Conservation (phyloP, 2,797 vertebrate species). For the Hephaestus fuliginosus region DNA sequence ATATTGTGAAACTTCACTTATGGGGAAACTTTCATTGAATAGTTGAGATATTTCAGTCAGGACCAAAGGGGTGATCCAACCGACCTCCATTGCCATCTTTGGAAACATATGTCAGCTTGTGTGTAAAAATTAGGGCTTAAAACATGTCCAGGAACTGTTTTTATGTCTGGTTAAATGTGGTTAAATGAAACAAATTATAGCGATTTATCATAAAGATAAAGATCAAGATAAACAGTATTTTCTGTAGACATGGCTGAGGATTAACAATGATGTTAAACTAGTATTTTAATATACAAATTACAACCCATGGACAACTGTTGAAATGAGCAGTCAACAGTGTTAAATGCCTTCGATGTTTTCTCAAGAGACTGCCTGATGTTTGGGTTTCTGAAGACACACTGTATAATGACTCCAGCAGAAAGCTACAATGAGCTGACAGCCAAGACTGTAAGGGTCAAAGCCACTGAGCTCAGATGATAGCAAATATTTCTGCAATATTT, state of each 20-base stretch:
- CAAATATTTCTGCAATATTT: conserved; percentile 35
- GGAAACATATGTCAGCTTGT: too few species aligned
- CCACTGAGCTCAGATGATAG: conserved; percentile 25
- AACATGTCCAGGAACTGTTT: too few species aligned
- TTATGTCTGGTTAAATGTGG: neutral
- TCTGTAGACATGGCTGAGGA: neutral
- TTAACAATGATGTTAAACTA: neutral
- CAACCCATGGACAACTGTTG: neutral
- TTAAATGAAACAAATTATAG: neutral
- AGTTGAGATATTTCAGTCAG: neutral
- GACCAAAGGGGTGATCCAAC: neutral
- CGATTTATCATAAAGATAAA: neutral
- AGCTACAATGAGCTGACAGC: conserved; percentile 18
- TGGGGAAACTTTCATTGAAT: neutral
- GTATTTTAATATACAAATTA: neutral
- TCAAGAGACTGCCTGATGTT: neutral
- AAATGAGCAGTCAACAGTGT: neutral
- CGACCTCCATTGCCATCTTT: neutral
- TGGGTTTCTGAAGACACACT: neutral
- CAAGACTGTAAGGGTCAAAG: conserved; percentile 19
- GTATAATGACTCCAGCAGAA: conserved; percentile 19
- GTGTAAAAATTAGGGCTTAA: too few species aligned
- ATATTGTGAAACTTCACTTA: neutral
- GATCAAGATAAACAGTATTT: neutral
- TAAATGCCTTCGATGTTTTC: neutral